Evolutionary conservation across 2,797 vertebrate species (phyloP).

Genomic region (Lutjanus argentimaculatus): DNA sequence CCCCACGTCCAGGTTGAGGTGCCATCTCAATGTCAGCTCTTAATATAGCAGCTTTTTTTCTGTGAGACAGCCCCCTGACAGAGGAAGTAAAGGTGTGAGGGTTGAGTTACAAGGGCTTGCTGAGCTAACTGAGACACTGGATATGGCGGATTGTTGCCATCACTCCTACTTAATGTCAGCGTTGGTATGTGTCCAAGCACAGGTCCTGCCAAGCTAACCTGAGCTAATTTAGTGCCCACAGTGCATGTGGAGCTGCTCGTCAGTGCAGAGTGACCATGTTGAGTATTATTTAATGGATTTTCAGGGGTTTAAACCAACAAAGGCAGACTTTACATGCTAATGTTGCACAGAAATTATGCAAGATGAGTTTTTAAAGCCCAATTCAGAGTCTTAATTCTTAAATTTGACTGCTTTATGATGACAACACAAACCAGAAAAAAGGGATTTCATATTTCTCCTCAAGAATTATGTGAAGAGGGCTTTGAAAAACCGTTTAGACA

Average conservation of each 20-base stretch:
- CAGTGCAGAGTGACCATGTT: conserved; percentile 8
- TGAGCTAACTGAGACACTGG: conserved; percentile 54
- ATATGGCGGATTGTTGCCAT: conserved; percentile 62
- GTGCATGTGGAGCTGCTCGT: conserved; percentile 31
- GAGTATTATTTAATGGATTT: neutral
- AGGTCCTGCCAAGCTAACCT: conserved; percentile 65
- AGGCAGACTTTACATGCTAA: neutral
- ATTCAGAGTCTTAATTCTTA: neutral
- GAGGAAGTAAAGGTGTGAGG: conserved; percentile 61
- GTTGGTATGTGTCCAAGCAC: conserved; percentile 57
- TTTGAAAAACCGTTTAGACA: neutral
- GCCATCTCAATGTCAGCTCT: conserved; percentile 76
- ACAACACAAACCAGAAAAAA: neutral
- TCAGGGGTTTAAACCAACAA: neutral
- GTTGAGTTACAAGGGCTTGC: conserved; percentile 63
- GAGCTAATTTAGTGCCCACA: conserved; percentile 63
- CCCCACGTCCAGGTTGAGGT: conserved; percentile 42
- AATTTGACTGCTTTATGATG: neutral
- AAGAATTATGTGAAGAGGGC: neutral
- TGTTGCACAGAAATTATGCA: neutral
- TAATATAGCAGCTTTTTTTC: conserved; percentile 63
- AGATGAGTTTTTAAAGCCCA: neutral
- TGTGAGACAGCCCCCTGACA: conserved; percentile 34
- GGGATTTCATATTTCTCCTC: neutral
- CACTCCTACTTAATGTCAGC: conserved; percentile 66